Percentiles rank a stretch among this genome's conserved stretches.
These are phyloP conservation scores for Lithodes maja DNA, from an alignment of 2,888 invertebrate genomes.

Conservation along the genomic window DNA sequence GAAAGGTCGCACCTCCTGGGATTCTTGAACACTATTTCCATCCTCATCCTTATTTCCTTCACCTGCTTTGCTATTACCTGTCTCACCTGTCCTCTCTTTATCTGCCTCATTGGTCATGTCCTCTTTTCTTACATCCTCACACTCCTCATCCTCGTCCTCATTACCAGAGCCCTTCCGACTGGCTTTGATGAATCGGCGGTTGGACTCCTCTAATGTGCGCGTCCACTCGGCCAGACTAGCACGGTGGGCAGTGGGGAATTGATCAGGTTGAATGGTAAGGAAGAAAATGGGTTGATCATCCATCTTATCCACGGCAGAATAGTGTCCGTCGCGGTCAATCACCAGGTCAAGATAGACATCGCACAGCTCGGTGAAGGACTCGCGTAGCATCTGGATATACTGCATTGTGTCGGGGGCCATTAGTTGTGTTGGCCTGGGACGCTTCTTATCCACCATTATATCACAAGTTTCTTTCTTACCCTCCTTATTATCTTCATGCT, in stretches of 20 bases:
- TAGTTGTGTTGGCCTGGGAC: constrained; percentile 72
- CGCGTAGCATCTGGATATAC: constrained; percentile 71
- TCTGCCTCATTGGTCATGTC: background rate
- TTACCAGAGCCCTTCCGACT: constrained; percentile 44
- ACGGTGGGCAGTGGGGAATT: constrained; percentile 73
- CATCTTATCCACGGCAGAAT: constrained; percentile 74
- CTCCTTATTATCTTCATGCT: constrained; percentile 59
- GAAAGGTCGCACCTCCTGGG: constrained; percentile 64
- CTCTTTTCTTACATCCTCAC: background rate
- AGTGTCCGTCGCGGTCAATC: constrained; percentile 76
- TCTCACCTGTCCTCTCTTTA: too few relatives aligned
- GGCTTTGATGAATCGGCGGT: constrained; percentile 55
- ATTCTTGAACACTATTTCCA: constrained; percentile 41
- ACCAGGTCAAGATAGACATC: constrained; percentile 77
- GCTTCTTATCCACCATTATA: background rate
- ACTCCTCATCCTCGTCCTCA: constrained; percentile 31
- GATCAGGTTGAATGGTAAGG: constrained; percentile 79
- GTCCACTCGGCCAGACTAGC: constrained; percentile 66
- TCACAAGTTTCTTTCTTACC: background rate
- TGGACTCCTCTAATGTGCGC: constrained; percentile 66
- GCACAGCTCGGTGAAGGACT: constrained; percentile 77
- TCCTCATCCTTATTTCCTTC: constrained; percentile 2
- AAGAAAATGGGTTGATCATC: constrained; percentile 79
- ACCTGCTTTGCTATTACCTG: background rate
- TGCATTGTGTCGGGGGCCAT: constrained; percentile 41